Percentiles rank a stretch among this genome's conserved stretches.
These are phyloP conservation scores for Heliconius congener DNA, from an alignment of 1,140 invertebrate species.

Conservation along the genomic window DNA sequence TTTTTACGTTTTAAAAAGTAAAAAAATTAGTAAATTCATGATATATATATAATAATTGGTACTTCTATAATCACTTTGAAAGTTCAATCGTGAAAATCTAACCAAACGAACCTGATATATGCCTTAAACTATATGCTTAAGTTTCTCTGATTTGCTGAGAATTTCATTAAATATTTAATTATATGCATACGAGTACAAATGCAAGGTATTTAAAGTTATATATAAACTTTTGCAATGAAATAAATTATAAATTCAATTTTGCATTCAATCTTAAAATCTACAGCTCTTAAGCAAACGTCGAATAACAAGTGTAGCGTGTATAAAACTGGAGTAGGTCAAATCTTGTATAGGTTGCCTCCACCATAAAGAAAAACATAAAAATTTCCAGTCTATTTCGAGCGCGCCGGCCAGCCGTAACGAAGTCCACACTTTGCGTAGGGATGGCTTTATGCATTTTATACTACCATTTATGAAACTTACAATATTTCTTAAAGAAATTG, in stretches of 20 bases:
- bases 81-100: too few relatives aligned
- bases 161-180: too few relatives aligned
- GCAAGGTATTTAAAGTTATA: too few relatives aligned
- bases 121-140: too few relatives aligned
- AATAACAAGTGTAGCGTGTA: conserved; percentile 15
- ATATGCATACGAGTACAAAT: too few relatives aligned
- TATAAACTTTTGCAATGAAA: too few relatives aligned
- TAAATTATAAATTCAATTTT: not conserved
- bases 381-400: conserved; percentile 25
- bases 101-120: too few relatives aligned
- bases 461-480: not conserved
- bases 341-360: conserved; percentile 18
- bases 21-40: too few relatives aligned
- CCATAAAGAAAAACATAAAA: conserved; percentile 23
- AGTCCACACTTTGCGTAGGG: conserved; percentile 19
- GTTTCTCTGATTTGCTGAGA: not conserved
- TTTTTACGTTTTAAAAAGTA: too few relatives aligned
- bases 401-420: conserved; percentile 24
- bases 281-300: conserved; percentile 8
- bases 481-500: conserved; percentile 3
- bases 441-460: conserved; percentile 23
- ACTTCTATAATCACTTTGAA: too few relatives aligned
- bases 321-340: conserved; percentile 18
- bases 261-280: conserved; percentile 3
- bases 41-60: too few relatives aligned